These are phyloP conservation scores for Hypena proboscidalis DNA, from an alignment of 2,888 invertebrate genomes.

Conservation along the genomic window DNA sequence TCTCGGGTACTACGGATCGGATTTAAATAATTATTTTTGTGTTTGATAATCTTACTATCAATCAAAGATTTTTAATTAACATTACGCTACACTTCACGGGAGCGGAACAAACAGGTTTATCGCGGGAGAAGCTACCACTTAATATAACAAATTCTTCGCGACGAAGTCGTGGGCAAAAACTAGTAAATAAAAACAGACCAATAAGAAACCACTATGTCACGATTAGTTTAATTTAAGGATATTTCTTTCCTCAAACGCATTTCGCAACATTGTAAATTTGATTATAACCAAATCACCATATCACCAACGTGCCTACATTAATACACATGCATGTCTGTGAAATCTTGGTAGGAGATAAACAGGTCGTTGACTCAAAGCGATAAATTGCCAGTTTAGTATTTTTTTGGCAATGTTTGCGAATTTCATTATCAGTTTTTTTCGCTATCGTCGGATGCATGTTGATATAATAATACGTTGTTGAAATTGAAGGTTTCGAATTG, in stretches of 20 bases:
- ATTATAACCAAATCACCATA: constrained; percentile 53
- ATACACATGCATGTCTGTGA: constrained; percentile 56
- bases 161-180: too few species aligned
- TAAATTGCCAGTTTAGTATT: constrained; percentile 56
- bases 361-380: constrained; percentile 73
- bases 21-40: too few species aligned
- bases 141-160: too few species aligned
- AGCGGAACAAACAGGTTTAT: too few species aligned
- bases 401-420: constrained; percentile 49
- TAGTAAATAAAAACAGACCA: too few species aligned
- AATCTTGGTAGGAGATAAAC: constrained; percentile 73
- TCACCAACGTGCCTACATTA: constrained; percentile 34
- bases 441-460: constrained; percentile 40
- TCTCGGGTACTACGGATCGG: too few species aligned
- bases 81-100: too few species aligned
- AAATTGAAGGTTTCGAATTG: constrained; percentile 7
- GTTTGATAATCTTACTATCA: too few species aligned
- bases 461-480: constrained; percentile 14
- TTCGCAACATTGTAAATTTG: constrained; percentile 42
- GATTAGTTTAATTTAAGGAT: too few species aligned
- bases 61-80: too few species aligned
- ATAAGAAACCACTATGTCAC: too few species aligned
- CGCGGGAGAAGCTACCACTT: too few species aligned
- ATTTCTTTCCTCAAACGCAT: constrained; percentile 4
- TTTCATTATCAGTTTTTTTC: constrained; percentile 41